Evolutionary conservation across 2,888 invertebrate species (phyloP), one percentile per base, ranked within the genome.

Genomic region (Pyrgus malvae): DNA sequence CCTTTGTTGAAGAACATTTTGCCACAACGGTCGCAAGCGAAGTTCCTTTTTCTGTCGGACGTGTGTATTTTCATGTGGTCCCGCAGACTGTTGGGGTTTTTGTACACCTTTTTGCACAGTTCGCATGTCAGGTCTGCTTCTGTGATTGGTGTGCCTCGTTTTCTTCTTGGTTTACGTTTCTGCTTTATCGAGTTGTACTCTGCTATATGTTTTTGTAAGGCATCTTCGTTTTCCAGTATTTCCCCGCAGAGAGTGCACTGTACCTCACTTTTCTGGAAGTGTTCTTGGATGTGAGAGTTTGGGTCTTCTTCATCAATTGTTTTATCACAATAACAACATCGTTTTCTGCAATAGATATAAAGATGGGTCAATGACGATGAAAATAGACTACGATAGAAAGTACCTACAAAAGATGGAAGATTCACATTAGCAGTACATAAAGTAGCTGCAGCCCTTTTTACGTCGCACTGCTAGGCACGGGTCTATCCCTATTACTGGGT

Each of bases 1-100:
- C 89, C 89, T 69, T 90, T 90, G 35, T 82, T 88, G 53, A 71
- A 88, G 42, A 89, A 90, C 67, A 80, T 86, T 66, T 90, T 90
- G 0, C 90, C 89, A 6, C 90, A 90, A 1, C 87, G 65, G 21
- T 90, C 90, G 48, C 90, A 90, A 0, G 90, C 86, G 55, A 87
- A 88, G 29, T 90, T 79, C 25, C 80, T 68, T 61, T 80, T 80
- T 2, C 87, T 74, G 61, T 90, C 91, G 7, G 86, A 79, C 50
- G 74, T 86, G 93, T 94, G 94, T 0, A 92, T 79, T 65, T 92
- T 92, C 54, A 92, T 92, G 59, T 94, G 94, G 16, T 92, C 87
- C n/a, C 74, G 55, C 7, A 77, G 45, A 27, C 76, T 76, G 37
- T 79, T 79, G 0, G 68, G 68, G 11, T 84, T 63, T 23, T 88